Conservation (phyloP, 1,140 invertebrate genomes). For the Patella vulgata region DNA sequence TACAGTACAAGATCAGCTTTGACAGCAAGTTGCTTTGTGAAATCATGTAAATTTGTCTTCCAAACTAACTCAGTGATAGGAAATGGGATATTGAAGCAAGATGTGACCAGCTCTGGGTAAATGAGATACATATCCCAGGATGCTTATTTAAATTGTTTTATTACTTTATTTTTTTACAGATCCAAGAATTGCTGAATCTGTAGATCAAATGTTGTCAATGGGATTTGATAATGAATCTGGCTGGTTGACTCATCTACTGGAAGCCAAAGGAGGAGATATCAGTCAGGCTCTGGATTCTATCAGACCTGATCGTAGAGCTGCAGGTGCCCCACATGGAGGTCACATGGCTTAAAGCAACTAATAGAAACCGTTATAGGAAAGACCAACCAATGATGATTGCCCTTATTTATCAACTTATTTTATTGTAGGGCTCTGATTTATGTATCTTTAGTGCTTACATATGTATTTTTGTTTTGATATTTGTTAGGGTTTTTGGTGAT, state of each 20-base stretch:
- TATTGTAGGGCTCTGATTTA: neutral
- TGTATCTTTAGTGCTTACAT: neutral
- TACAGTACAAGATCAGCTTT: too few relatives aligned
- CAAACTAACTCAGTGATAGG: too few relatives aligned
- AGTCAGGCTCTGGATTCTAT: conserved; percentile 77
- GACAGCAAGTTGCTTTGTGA: too few relatives aligned
- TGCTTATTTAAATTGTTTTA: too few relatives aligned
- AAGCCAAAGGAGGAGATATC: conserved; percentile 76
- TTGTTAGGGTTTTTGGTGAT: neutral
- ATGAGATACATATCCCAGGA: too few relatives aligned
- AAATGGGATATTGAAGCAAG: too few relatives aligned
- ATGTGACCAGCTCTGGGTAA: too few relatives aligned
- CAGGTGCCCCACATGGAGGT: conserved; percentile 20
- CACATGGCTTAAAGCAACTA: conserved; percentile 29
- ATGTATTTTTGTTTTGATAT: neutral
- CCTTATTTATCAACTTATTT: conserved; percentile 10
- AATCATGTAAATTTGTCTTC: too few relatives aligned
- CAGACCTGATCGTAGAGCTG: conserved; percentile 26
- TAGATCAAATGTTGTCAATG: conserved; percentile 81
- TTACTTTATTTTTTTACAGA: conserved; percentile 42
- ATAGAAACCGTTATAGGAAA: too few relatives aligned
- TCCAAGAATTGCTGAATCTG: conserved; percentile 47
- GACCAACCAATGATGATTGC: too few relatives aligned
- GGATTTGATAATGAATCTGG: conserved; percentile 81
- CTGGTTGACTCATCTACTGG: conserved; percentile 72